Evolutionary conservation across 53 echinoderm and acorn worm genomes (phyloP).

Genomic region (Hippasteria phrygiana): DNA sequence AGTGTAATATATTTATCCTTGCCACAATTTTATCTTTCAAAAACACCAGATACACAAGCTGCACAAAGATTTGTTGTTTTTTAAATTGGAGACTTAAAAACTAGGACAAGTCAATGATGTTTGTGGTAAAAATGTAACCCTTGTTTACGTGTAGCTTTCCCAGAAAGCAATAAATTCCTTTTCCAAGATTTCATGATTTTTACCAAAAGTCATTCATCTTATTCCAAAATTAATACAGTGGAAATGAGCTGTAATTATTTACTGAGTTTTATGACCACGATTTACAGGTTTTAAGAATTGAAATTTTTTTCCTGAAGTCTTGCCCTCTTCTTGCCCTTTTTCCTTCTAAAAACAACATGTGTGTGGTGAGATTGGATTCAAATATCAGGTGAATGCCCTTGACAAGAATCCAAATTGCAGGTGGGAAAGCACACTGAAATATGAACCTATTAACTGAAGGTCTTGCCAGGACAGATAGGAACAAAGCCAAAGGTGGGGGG

Average conservation of each 20-base stretch:
- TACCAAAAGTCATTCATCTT: too few species aligned
- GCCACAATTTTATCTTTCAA: background rate
- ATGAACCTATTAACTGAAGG: background rate
- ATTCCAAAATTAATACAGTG: too few species aligned
- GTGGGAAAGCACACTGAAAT: constrained; percentile 39
- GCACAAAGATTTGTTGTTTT: too few species aligned
- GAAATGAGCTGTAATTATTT: too few species aligned
- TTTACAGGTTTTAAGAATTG: too few species aligned
- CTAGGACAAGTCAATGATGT: background rate
- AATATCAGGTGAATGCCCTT: constrained; percentile 39
- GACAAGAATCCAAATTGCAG: constrained; percentile 26
- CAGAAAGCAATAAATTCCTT: background rate
- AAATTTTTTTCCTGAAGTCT: background rate
- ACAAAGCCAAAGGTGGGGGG: background rate
- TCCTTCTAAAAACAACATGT: background rate
- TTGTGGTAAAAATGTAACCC: too few species aligned
- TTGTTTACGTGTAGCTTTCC: too few species aligned
- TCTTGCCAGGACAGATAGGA: constrained; percentile 22
- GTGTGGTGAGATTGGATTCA: background rate
- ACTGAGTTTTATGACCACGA: too few species aligned
- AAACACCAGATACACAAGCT: background rate
- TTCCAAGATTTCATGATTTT: too few species aligned
- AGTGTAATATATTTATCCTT: constrained; percentile 13
- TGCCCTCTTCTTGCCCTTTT: background rate
- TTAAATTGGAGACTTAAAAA: background rate